Percentiles rank a stretch among this genome's conserved stretches.
phyloP scores from a whole-genome alignment of 2,113 vertebrate species.

The Myrmecobius fasciatus region DNA sequence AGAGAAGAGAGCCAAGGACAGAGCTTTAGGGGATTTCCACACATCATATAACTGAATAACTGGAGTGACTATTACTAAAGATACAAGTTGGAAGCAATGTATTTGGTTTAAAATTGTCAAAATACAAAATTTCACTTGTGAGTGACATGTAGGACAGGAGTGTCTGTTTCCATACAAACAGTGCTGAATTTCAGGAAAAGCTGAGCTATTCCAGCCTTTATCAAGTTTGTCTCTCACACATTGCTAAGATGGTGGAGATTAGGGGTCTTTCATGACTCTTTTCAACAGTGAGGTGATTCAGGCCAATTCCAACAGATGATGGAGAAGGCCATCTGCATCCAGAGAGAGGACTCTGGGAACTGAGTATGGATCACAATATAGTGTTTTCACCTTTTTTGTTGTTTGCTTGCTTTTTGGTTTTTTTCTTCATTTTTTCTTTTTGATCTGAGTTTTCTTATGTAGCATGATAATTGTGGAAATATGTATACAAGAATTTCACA shows the following conservation, averaged over 20 bases:
- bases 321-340: no score
- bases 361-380: no score
- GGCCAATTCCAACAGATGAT: no score
- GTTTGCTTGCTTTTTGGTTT: no score
- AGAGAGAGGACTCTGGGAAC: no score
- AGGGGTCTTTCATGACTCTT: not conserved
- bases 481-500: no score
- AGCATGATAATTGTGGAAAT: no score
- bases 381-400: no score
- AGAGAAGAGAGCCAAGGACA: not conserved
- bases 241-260: not conserved
- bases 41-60: not conserved
- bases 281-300: no score
- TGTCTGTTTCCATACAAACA: not conserved
- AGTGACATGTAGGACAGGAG: not conserved
- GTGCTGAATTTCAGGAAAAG: not conserved
- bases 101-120: not conserved
- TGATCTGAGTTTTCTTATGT: no score
- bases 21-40: not conserved
- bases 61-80: not conserved
- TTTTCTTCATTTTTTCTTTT: no score
- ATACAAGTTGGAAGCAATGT: not conserved
- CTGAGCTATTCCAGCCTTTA: no score
- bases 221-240: not conserved
- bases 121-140: not conserved